Conservation (phyloP, 1,140 invertebrate genomes). For the Dinoponera quadriceps region DNA sequence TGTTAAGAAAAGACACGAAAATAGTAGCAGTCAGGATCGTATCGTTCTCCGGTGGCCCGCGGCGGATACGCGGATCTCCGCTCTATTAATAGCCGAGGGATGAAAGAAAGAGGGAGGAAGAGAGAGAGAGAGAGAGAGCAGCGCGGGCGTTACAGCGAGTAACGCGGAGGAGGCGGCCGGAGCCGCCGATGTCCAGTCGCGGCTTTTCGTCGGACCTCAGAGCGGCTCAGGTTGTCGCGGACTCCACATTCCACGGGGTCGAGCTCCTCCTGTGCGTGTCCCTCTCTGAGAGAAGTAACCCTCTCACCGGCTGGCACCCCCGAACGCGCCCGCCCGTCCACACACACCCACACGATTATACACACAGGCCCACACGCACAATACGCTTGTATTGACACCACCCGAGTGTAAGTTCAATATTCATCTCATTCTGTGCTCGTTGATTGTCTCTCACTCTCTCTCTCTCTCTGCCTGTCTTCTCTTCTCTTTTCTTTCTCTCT, state of each 20-base stretch:
- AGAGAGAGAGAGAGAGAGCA: constrained; percentile 18
- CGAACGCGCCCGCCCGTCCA: constrained; percentile 46
- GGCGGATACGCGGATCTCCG: constrained; percentile 70
- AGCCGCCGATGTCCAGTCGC: constrained; percentile 62
- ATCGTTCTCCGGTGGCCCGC: constrained; percentile 73
- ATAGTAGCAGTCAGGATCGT: constrained; percentile 80
- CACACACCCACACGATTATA: constrained; percentile 31
- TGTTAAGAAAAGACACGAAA: constrained; percentile 73
- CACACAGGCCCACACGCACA: constrained; percentile 34
- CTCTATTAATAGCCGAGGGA: constrained; percentile 76
- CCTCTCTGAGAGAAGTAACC: constrained; percentile 53
- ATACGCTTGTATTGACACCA: constrained; percentile 63
- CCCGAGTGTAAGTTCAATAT: constrained; percentile 76
- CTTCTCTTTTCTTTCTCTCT: background rate
- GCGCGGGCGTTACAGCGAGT: constrained; percentile 21
- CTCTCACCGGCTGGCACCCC: constrained; percentile 68
- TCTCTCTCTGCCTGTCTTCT: background rate
- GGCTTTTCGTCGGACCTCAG: constrained; percentile 80
- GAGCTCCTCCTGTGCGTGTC: constrained; percentile 78
- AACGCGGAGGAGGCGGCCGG: constrained; percentile 6
- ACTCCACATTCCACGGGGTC: constrained; percentile 87
- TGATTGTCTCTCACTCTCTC: background rate
- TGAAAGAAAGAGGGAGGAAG: constrained; percentile 49
- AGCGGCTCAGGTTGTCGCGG: constrained; percentile 86
- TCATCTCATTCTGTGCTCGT: constrained; percentile 28